Base-by-base conservation (phyloP, 2,113 vertebrate genomes). In the Solea solea region DNA sequence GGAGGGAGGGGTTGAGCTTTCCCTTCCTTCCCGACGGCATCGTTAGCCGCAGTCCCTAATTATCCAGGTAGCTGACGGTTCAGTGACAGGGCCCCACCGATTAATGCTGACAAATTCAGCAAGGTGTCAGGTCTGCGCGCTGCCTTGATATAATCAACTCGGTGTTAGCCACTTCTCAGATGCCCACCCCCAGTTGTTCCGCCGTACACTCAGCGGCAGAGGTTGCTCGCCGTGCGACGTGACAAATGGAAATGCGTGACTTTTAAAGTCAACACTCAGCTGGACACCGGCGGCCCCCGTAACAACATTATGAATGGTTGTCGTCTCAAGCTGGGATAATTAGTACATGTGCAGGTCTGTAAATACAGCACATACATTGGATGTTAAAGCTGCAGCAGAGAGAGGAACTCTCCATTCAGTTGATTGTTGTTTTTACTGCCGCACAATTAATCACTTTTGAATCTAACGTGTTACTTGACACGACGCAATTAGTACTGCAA, bases 91-190 rank as follows among this genome's bases (percentile, higher is more conserved):
- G 94, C 94, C 94, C 95, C 95, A 94, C 95, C 95, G 96, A 98
- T 98, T 97, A 98, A 97, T 96, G 96, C 96, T 95, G 96, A 98
- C 97, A 96, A 97, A 98, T 98, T 96, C 96, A 95, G 96, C 95
- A 94, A 96, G 95, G 95, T 98, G 97, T 98, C 97, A 97, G 93
- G 94, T 95, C 95, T 94, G 95, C 95, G 94, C 88, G 96, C 95
- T 94, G 95, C 95, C 95, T 96, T 97, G 96, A 97, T 98, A 95
- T 96, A 96, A 98, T 98, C 96, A 96, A 94, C 94, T 94, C 94
- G 88, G 95, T 95, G 96, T 96, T 96, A 96, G 95, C 95, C 95
- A 95, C 95, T 95, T 93, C 95, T 94, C 90, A 85, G 92, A 93
- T 57, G 56, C 48, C 58, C 51, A 40, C 66, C 78, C 45, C 64